Percentiles rank a stretch among this genome's conserved stretches.
phyloP scores from a whole-genome alignment of 2,797 vertebrate species.

The Clarias platycephalus region DNA sequence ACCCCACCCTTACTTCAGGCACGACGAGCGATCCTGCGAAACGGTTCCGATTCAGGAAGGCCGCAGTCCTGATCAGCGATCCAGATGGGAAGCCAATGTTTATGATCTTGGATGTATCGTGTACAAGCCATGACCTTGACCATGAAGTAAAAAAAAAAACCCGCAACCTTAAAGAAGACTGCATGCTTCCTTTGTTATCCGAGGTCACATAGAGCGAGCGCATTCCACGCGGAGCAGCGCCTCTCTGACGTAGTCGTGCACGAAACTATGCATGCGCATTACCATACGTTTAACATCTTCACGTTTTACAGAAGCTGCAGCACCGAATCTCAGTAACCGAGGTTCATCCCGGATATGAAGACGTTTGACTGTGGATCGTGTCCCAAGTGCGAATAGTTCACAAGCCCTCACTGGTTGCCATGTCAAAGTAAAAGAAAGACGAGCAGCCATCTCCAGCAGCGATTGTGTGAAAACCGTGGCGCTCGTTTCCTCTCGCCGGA shows the following conservation, averaged over 20 bases:
- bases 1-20: not conserved
- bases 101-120: not conserved
- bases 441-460: not conserved
- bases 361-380: not conserved
- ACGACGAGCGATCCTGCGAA: not conserved
- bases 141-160: not conserved
- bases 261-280: not conserved
- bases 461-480: not conserved
- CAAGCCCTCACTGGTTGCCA: constrained; percentile 6
- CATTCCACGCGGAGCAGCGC: constrained; percentile 6
- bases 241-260: not conserved
- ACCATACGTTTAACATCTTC: not conserved
- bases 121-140: not conserved
- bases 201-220: not conserved
- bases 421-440: constrained; percentile 10
- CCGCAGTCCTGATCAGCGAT: no score
- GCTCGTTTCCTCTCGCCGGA: not conserved
- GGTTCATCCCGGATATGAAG: not conserved
- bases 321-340: not conserved
- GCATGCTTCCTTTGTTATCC: constrained; percentile 11
- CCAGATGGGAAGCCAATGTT: not conserved
- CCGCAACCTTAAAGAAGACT: not conserved
- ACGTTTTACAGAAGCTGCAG: not conserved
- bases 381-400: constrained; percentile 12
- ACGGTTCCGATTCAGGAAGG: not conserved